phyloP scores from a whole-genome alignment of 2,113 vertebrate species.

The Planiliza haematocheilus region DNA sequence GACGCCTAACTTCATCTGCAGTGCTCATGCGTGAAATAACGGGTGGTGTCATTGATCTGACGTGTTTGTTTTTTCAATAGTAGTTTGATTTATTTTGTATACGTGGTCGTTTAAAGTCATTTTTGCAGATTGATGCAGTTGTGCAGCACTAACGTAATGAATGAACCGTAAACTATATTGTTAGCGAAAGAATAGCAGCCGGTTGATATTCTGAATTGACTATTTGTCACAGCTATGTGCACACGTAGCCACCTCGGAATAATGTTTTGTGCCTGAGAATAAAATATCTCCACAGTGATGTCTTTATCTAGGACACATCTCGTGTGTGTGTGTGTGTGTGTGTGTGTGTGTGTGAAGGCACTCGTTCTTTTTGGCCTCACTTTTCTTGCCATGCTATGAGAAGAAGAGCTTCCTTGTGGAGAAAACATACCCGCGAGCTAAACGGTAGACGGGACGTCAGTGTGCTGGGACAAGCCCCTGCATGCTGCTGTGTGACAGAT shows the following conservation, averaged over 20 bases:
- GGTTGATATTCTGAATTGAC: conserved; percentile 31
- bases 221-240: conserved; percentile 26
- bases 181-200: neutral
- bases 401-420: conserved; percentile 1
- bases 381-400: conserved; percentile 6
- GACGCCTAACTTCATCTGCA: too few species aligned
- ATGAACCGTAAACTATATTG: neutral
- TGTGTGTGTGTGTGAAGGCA: conserved; percentile 8
- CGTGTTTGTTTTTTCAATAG: too few species aligned
- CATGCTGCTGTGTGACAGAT: conserved; percentile 46
- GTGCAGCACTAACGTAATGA: neutral
- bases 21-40: too few species aligned
- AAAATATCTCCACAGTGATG: conserved; percentile 8
- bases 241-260: conserved; percentile 25
- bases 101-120: neutral
- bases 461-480: conserved; percentile 46
- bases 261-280: conserved; percentile 21
- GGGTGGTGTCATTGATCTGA: too few species aligned
- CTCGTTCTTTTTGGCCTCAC: neutral
- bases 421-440: conserved; percentile 41
- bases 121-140: neutral
- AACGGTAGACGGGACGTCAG: conserved; percentile 11
- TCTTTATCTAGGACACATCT: conserved; percentile 30
- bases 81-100: too few species aligned
- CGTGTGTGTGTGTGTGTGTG: neutral